These are phyloP conservation scores for Lepidurus packardi DNA, from an alignment of 1,140 invertebrate species.

Conservation along the genomic window DNA sequence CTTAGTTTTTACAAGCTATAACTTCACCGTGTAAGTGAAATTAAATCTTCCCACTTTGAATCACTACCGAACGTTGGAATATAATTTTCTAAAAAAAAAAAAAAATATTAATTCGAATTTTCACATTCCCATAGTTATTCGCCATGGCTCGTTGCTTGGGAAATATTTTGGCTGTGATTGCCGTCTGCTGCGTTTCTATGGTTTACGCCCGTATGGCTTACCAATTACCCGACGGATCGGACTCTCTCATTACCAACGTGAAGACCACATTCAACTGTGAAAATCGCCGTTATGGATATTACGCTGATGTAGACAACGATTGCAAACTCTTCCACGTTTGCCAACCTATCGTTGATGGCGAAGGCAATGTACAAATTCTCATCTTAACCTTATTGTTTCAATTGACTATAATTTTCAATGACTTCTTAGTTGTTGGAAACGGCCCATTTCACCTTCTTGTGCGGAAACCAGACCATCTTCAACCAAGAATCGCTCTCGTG, in stretches of 20 bases:
- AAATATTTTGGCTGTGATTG: constrained; percentile 22
- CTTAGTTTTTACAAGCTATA: neutral
- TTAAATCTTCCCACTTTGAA: neutral
- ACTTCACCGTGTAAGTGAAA: neutral
- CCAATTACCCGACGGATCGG: constrained; percentile 39
- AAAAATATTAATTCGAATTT: neutral
- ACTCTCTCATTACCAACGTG: constrained; percentile 38
- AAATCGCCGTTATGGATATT: constrained; percentile 42
- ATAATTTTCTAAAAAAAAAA: neutral
- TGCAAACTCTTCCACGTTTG: constrained; percentile 46
- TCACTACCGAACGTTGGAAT: neutral
- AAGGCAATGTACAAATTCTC: constrained; percentile 34
- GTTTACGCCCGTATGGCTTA: constrained; percentile 35
- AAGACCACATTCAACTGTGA: constrained; percentile 42
- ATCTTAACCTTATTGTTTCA: neutral
- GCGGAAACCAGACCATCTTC: constrained; percentile 43
- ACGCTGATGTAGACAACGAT: constrained; percentile 45
- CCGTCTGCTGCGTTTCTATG: constrained; percentile 9
- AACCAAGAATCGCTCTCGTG: constrained; percentile 43
- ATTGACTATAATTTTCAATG: neutral
- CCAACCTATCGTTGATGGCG: constrained; percentile 38
- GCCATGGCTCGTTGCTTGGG: constrained; percentile 12
- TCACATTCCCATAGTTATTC: neutral
- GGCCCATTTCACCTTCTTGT: constrained; percentile 41
- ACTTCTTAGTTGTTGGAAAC: constrained; percentile 30